Evolutionary conservation across 2,888 invertebrate genomes (phyloP).

Genomic region (Melieria omissa): DNA sequence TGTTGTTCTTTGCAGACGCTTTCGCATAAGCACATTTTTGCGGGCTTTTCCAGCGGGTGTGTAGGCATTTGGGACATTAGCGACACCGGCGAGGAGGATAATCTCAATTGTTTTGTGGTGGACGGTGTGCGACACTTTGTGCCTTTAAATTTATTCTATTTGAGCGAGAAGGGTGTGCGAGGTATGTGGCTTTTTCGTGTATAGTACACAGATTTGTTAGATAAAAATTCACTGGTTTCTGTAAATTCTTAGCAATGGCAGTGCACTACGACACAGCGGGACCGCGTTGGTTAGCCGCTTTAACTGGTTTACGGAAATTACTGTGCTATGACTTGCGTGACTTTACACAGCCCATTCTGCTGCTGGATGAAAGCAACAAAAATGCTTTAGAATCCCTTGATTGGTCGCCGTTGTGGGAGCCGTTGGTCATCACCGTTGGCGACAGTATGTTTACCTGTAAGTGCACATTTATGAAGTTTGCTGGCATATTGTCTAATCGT

Average conservation of each 20-base stretch:
- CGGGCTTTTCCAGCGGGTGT: slow-evolving; percentile 74
- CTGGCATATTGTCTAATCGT: not conserved
- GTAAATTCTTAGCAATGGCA: slow-evolving; percentile 54
- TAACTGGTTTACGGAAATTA: slow-evolving; percentile 48
- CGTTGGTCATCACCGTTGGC: slow-evolving; percentile 48
- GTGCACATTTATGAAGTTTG: slow-evolving; percentile 21
- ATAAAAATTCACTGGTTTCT: not conserved
- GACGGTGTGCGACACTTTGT: slow-evolving; percentile 64
- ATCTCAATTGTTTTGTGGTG: slow-evolving; percentile 52
- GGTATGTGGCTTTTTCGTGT: slow-evolving; percentile 61
- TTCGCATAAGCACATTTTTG: slow-evolving; percentile 69
- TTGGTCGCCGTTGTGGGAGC: slow-evolving; percentile 63
- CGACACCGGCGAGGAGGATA: slow-evolving; percentile 63
- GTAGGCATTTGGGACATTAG: slow-evolving; percentile 73
- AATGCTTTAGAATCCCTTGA: slow-evolving; percentile 49
- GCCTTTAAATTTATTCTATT: slow-evolving; percentile 70
- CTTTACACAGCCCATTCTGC: slow-evolving; percentile 49
- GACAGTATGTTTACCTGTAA: slow-evolving; percentile 53
- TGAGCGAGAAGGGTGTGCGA: slow-evolving; percentile 69
- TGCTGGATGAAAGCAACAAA: slow-evolving; percentile 47
- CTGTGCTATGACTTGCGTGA: slow-evolving; percentile 57
- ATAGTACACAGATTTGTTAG: not conserved
- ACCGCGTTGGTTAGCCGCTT: slow-evolving; percentile 59
- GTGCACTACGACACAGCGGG: slow-evolving; percentile 61
- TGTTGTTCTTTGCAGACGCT: slow-evolving; percentile 17